Evolutionary conservation across 2,888 invertebrate species (phyloP).

Genomic region (Limulus polyphemus): DNA sequence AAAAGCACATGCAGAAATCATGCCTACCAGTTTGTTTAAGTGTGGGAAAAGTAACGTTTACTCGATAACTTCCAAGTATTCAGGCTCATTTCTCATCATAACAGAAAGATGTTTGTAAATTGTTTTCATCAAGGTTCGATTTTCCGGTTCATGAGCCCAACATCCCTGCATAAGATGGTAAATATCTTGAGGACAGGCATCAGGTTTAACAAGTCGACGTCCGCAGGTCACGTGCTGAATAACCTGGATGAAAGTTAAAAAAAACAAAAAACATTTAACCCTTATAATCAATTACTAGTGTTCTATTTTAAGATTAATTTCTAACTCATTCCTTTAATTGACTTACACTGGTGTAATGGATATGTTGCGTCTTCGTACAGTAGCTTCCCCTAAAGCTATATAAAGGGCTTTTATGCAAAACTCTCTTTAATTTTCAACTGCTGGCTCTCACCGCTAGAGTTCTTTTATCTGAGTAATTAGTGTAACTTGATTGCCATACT

Average conservation of each 20-base stretch:
- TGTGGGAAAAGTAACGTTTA: neutral
- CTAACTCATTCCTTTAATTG: too few relatives aligned
- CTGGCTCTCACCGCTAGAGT: too few relatives aligned
- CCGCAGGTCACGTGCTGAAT: conserved; percentile 25
- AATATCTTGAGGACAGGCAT: conserved; percentile 21
- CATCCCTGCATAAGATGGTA: conserved; percentile 25
- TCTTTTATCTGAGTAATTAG: too few relatives aligned
- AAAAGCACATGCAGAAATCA: too few relatives aligned
- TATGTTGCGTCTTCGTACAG: too few relatives aligned
- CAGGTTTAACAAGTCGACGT: conserved; percentile 20
- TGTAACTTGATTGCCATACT: too few relatives aligned
- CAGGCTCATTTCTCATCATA: conserved; percentile 8
- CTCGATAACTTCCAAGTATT: conserved; percentile 18
- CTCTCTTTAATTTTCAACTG: too few relatives aligned
- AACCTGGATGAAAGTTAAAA: conserved; percentile 10
- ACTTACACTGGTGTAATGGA: too few relatives aligned
- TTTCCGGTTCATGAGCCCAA: conserved; percentile 24
- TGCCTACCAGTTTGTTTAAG: too few relatives aligned
- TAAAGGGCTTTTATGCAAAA: too few relatives aligned
- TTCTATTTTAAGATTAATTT: neutral
- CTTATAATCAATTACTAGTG: neutral
- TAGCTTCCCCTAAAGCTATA: too few relatives aligned
- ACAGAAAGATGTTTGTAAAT: conserved; percentile 13
- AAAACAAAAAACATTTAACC: neutral
- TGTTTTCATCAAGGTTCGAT: conserved; percentile 18